Percentiles rank a stretch among this genome's conserved stretches.
phyloP scores from a whole-genome alignment of 2,797 vertebrate species.

The Gymnothorax javanicus region DNA sequence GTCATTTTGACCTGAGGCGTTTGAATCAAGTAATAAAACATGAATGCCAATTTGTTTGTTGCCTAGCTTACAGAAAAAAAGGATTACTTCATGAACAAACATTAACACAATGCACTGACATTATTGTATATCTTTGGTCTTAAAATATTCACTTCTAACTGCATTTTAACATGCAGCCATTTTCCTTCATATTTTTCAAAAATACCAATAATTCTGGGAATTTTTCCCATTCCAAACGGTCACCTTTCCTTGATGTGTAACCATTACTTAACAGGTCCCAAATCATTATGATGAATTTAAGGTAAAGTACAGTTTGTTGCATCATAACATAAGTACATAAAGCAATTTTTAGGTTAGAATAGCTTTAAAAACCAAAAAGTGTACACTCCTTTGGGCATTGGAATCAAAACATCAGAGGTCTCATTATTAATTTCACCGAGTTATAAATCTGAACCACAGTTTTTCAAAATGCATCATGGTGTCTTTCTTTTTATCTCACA shows the following conservation, averaged over 20 bases:
- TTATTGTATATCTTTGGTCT: too few species aligned
- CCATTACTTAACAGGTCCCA: not conserved
- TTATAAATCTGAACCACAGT: not conserved
- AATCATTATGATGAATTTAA: not conserved
- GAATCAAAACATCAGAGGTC: conserved; percentile 17
- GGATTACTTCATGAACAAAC: too few species aligned
- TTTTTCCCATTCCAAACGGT: not conserved
- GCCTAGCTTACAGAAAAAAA: too few species aligned
- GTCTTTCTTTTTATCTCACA: not conserved
- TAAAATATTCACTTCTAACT: too few species aligned
- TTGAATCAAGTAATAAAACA: too few species aligned
- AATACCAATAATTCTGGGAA: too few species aligned
- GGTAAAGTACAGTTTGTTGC: not conserved
- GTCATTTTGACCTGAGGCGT: too few species aligned
- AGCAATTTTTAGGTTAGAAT: conserved; percentile 12
- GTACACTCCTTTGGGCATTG: not conserved
- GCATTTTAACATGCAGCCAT: too few species aligned
- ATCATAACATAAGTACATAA: conserved; percentile 10
- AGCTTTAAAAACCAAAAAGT: not conserved
- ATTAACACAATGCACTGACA: too few species aligned
- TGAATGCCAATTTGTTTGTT: too few species aligned
- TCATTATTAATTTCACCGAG: conserved; percentile 1
- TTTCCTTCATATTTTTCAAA: too few species aligned
- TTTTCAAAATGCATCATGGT: not conserved
- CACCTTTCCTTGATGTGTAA: not conserved